Evolutionary conservation across 35 echinoderm and acorn worm genomes (phyloP).

Genomic region (Heliocidaris erythrogramma): DNA sequence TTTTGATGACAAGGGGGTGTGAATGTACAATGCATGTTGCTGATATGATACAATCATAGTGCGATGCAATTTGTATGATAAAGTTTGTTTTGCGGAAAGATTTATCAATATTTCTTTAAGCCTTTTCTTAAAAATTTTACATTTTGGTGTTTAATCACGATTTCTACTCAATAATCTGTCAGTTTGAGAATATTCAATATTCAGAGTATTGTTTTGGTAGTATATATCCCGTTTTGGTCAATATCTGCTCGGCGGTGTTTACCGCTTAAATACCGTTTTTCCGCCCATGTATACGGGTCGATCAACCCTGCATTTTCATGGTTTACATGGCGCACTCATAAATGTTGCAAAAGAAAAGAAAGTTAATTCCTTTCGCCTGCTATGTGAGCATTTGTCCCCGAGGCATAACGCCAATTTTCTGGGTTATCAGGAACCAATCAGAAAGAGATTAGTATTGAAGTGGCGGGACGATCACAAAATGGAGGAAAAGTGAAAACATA

Average conservation of each 20-base stretch:
- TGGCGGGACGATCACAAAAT: not conserved
- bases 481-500: not conserved
- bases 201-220: too few relatives aligned
- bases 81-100: not conserved
- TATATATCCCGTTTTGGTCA: too few relatives aligned
- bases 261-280: too few relatives aligned
- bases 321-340: too few relatives aligned
- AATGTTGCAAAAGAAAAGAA: too few relatives aligned
- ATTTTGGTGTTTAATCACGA: not conserved
- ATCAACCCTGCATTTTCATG: too few relatives aligned
- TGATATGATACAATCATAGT: not conserved
- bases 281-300: too few relatives aligned
- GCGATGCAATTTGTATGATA: not conserved
- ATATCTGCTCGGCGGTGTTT: too few relatives aligned
- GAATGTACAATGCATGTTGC: not conserved
- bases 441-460: not conserved
- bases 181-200: too few relatives aligned
- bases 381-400: not conserved
- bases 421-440: not conserved
- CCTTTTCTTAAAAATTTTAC: not conserved
- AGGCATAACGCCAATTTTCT: not conserved
- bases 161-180: not conserved
- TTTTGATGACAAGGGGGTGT: not conserved
- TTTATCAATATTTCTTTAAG: not conserved
- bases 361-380: not conserved